These are phyloP conservation scores for Acrocephalus kingi DNA, from an alignment of 2,113 vertebrate species.

Conservation along the genomic window DNA sequence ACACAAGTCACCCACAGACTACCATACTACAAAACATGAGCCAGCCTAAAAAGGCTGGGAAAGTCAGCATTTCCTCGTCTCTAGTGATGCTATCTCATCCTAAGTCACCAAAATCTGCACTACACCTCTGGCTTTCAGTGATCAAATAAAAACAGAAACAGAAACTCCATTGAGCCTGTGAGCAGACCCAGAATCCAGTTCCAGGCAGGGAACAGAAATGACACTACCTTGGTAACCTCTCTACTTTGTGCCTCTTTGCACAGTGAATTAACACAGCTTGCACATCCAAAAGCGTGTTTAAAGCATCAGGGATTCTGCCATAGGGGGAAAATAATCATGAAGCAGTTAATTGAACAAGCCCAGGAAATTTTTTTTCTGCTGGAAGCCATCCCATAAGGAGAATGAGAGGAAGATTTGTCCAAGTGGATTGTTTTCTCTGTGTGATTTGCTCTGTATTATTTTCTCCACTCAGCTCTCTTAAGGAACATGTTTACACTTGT, in stretches of 20 bases:
- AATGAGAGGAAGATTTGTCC: neutral
- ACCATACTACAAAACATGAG: neutral
- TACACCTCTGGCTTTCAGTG: neutral
- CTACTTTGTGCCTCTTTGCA: neutral
- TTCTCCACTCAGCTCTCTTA: neutral
- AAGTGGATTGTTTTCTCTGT: neutral
- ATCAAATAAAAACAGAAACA: neutral
- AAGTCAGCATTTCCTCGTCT: neutral
- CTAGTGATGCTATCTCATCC: neutral
- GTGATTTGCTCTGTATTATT: neutral
- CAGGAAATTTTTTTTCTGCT: neutral
- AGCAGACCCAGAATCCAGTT: neutral
- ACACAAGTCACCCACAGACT: neutral
- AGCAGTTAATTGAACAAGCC: constrained; percentile 43
- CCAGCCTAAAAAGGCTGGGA: neutral
- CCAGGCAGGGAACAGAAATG: neutral
- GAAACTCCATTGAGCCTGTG: neutral
- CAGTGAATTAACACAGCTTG: neutral
- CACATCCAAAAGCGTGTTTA: neutral
- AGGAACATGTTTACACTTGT: neutral
- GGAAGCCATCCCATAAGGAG: neutral
- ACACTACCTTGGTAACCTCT: neutral
- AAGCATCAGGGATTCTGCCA: neutral
- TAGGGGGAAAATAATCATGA: neutral
- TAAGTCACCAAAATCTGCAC: neutral